Conservation (phyloP, 2,113 vertebrate species). For the Centropristis striata region DNA sequence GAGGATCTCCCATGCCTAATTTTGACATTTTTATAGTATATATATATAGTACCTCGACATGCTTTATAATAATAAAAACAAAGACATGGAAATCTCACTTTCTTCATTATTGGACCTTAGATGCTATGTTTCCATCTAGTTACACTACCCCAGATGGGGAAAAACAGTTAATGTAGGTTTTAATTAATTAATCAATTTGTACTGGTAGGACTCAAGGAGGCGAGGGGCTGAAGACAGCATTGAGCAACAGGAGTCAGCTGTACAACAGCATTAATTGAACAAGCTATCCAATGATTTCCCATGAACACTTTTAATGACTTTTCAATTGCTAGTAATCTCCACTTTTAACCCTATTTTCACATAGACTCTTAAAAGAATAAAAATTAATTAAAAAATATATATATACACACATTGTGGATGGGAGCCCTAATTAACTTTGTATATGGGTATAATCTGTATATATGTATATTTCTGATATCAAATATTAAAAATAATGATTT, state of each 20-base stretch:
- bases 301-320: neutral
- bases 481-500: too few relatives aligned
- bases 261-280: neutral
- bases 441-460: neutral
- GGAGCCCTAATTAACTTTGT: neutral
- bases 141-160: neutral
- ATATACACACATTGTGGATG: neutral
- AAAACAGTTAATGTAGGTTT: neutral
- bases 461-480: too few relatives aligned
- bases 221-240: neutral
- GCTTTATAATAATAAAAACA: too few relatives aligned
- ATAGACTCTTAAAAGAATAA: neutral
- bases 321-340: neutral
- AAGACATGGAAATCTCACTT: too few relatives aligned
- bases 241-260: neutral
- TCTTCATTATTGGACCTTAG: too few relatives aligned
- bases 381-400: neutral
- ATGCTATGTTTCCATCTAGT: neutral
- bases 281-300: neutral
- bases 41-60: too few relatives aligned
- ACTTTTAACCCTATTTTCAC: neutral
- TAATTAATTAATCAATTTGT: neutral
- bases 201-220: neutral
- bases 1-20: too few relatives aligned
- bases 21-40: too few relatives aligned